These are phyloP conservation scores for Smittia sp. DNA, from an alignment of 2,888 invertebrate genomes.

Conservation along the genomic window DNA sequence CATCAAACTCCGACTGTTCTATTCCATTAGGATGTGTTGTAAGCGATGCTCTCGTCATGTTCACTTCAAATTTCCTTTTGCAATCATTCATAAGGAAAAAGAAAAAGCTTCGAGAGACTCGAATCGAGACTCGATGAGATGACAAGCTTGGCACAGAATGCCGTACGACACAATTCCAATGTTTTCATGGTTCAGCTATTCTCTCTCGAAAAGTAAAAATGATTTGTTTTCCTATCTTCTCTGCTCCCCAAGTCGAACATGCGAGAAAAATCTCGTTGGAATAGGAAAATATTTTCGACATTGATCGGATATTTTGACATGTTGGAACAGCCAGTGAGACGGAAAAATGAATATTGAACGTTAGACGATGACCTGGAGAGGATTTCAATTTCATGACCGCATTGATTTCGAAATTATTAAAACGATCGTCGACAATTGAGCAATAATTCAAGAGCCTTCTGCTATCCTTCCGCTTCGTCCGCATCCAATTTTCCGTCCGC, in stretches of 20 bases:
- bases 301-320: no score
- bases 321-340: neutral
- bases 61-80: no score
- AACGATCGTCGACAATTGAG: neutral
- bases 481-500: neutral
- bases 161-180: constrained; percentile 17
- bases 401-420: constrained; percentile 17
- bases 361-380: neutral
- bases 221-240: no score
- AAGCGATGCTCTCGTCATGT: no score
- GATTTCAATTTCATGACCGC: neutral
- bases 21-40: no score
- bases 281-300: no score
- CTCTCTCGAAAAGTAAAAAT: neutral
- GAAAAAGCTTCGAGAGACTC: neutral
- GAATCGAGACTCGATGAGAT: neutral
- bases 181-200: constrained; percentile 21
- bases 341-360: neutral
- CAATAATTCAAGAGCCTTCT: constrained; percentile 9
- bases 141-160: neutral
- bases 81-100: neutral
- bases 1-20: no score
- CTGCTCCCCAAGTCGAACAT: no score
- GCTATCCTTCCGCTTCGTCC: neutral
- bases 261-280: no score